Evolutionary conservation across 2,888 invertebrate genomes (phyloP), one percentile per base, ranked within the genome.

Genomic region (Carcina quercana): DNA sequence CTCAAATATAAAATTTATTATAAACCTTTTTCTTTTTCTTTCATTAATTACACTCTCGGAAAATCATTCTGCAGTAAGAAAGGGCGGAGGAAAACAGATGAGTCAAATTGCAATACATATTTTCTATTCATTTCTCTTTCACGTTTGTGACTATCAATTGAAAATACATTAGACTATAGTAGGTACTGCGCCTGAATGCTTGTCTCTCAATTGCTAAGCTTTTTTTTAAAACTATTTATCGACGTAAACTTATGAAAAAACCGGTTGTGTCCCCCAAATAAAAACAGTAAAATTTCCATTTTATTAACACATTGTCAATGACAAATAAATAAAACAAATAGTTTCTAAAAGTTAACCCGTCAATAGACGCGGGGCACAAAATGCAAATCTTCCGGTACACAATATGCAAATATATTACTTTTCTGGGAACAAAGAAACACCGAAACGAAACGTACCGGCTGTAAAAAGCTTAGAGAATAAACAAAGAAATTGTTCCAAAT

Each of bases 341-440:
- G 47, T 52, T 42, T 22, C 13, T 14, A 8, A 5, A 15, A 12
- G 5, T 50, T 56, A 60, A 59, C 59, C 55, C 54, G 49, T 62
- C 59, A 63, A 69, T 64, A 59, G 57, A 41, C 35, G 50, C 51
- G 58, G 50, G n/a, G 53, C 48, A 70, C 63, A 61, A 68, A 71
- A 78, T 75, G 75, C 75, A 72, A 78, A 79, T 78, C 50, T 63
- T 38, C 39, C 43, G 53, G 55, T 56, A 63, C n/a, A 11, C 58
- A 69, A 65, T 78, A 82, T 82, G 80, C 80, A 80, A 82, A 82
- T 74, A 58, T 59, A 65, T 67, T 60, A 44, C 55, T 66, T 54
- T 62, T 35, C 35, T 37, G 42, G 45, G 51, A 52, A 74, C 71
- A 76, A 71, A 59, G 57, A 61, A 39, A 38, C 51, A 10, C 32